Percentiles rank a stretch among this genome's conserved stretches.
Conservation (phyloP, 2,797 vertebrate genomes). For the Lates japonicus region DNA sequence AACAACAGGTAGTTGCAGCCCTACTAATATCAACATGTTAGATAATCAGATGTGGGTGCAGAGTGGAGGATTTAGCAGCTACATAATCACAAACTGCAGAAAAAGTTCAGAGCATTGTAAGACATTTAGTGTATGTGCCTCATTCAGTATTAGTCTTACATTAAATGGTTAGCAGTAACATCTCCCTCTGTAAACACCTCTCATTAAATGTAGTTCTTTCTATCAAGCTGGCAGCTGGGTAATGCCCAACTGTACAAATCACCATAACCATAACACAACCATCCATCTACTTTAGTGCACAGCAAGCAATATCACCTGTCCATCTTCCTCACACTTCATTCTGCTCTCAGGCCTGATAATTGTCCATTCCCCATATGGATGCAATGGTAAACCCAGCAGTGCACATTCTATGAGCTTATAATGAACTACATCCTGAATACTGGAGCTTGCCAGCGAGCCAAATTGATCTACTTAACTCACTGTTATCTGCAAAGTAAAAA, state of each 20-base stretch:
- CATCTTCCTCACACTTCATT: slow-evolving; percentile 34
- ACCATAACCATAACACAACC: slow-evolving; percentile 34
- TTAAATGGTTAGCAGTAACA: slow-evolving; percentile 30
- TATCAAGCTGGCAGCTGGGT: slow-evolving; percentile 33
- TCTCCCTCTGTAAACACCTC: slow-evolving; percentile 24
- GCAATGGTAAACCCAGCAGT: slow-evolving; percentile 21
- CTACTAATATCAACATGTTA: too few species aligned
- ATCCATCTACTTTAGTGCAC: slow-evolving; percentile 34
- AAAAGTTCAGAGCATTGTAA: slow-evolving; percentile 9
- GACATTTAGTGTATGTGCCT: slow-evolving; percentile 9
- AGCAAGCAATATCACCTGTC: slow-evolving; percentile 40
- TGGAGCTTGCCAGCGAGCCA: too few species aligned
- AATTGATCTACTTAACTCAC: not conserved
- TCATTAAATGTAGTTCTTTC: slow-evolving; percentile 38
- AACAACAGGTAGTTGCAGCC: too few species aligned
- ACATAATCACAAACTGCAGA: slow-evolving; percentile 11
- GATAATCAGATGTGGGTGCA: too few species aligned
- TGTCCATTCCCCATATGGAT: slow-evolving; percentile 31
- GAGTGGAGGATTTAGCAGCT: not conserved
- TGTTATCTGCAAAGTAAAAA: not conserved
- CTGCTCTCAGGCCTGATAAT: slow-evolving; percentile 35
- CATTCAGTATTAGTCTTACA: slow-evolving; percentile 14
- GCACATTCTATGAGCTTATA: slow-evolving; percentile 11
- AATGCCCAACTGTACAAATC: slow-evolving; percentile 25
- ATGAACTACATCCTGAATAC: too few species aligned